phyloP scores from a whole-genome alignment of 2,113 vertebrate species.

The Phainopepla nitens region DNA sequence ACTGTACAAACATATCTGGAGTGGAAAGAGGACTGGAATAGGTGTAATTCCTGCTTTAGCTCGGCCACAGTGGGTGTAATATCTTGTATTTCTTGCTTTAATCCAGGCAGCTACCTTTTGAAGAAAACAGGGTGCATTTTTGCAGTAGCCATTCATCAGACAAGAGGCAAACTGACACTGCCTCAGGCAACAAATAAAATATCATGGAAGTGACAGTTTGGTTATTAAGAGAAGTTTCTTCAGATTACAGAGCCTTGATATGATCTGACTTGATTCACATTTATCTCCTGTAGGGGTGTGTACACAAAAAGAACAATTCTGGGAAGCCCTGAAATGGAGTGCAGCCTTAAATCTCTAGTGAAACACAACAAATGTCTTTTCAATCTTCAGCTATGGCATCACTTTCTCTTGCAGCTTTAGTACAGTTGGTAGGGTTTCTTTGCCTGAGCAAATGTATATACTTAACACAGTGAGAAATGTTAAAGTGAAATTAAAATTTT shows the following conservation, averaged over 20 bases:
- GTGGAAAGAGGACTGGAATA: background rate
- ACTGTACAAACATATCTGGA: background rate
- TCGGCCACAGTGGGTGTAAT: background rate
- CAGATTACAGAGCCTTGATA: background rate
- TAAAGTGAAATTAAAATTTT: background rate
- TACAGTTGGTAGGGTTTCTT: background rate
- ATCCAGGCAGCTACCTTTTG: background rate
- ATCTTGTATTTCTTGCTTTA: background rate
- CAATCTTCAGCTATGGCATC: background rate
- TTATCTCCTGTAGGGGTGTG: background rate
- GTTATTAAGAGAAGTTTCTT: constrained; percentile 33
- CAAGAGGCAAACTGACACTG: background rate
- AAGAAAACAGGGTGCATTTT: background rate
- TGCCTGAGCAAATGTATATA: background rate
- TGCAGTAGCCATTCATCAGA: background rate
- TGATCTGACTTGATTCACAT: background rate
- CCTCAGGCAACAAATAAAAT: background rate
- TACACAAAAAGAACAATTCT: background rate
- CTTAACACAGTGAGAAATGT: background rate
- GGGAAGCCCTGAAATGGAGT: background rate
- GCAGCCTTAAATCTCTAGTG: background rate
- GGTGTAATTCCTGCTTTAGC: background rate
- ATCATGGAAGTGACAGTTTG: background rate
- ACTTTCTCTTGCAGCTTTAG: background rate
- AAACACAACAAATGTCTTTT: background rate